Conservation (phyloP, 2,113 vertebrate genomes). For the Elgaria multicarinata region DNA sequence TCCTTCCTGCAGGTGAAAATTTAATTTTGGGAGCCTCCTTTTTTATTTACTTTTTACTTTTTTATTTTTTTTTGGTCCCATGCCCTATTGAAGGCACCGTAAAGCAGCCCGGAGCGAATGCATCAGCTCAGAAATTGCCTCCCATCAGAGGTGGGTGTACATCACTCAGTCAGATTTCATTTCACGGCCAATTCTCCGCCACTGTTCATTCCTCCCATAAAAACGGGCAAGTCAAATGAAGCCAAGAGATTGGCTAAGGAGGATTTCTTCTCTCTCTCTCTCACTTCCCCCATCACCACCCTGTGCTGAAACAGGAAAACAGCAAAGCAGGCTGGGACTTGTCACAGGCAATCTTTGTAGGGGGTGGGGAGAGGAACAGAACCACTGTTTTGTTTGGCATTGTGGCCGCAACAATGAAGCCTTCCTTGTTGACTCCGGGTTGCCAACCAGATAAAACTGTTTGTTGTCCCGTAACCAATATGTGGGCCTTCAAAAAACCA, state of each 20-base stretch:
- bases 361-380: fast-evolving
- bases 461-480: too few species aligned
- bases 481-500: neutral
- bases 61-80: neutral
- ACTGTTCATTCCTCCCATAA: conserved; percentile 46
- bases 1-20: neutral
- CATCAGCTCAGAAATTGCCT: conserved; percentile 12
- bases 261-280: neutral
- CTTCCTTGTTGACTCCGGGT: neutral
- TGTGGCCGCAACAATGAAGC: neutral
- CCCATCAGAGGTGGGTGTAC: fast-evolving
- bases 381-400: neutral
- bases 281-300: neutral
- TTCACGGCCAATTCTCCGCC: conserved; percentile 37
- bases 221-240: conserved; percentile 19
- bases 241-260: conserved; percentile 1
- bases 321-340: conserved; percentile 52
- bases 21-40: conserved; percentile 6
- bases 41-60: neutral
- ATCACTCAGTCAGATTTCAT: conserved; percentile 11
- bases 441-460: neutral
- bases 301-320: conserved; percentile 7
- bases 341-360: conserved; percentile 22
- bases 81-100: neutral
- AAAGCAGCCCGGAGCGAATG: conserved; percentile 2